Evolutionary conservation across 2,113 vertebrate species (phyloP).

Genomic region (Microtus montanus): DNA sequence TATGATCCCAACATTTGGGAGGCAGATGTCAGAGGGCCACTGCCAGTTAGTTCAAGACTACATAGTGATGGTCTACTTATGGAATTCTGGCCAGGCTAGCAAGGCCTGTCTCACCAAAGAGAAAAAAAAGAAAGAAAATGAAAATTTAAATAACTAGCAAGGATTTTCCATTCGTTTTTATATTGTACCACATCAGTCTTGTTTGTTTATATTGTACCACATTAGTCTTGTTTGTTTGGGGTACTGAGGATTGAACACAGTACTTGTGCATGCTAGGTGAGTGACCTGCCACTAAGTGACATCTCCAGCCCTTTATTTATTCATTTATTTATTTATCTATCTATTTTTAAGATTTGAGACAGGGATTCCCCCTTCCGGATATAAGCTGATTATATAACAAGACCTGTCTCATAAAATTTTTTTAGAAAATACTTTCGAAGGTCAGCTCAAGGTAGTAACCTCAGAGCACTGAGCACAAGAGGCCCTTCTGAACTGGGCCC

Average conservation of each 20-base stretch:
- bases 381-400: background rate
- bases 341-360: too few species aligned
- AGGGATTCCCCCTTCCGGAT: too few species aligned
- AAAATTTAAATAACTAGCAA: background rate
- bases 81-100: background rate
- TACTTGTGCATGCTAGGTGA: background rate
- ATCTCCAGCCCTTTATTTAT: too few species aligned
- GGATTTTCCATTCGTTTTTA: background rate
- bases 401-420: background rate
- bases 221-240: background rate
- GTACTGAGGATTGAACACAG: background rate
- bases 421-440: background rate
- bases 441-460: background rate
- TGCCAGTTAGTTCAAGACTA: background rate
- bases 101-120: background rate
- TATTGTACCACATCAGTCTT: background rate
- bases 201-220: background rate
- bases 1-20: background rate
- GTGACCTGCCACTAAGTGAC: too few species aligned
- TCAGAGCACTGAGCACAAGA: background rate
- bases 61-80: background rate
- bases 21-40: background rate
- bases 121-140: background rate
- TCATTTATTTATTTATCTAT: too few species aligned
- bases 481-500: background rate